phyloP scores from a whole-genome alignment of 2,888 invertebrate genomes.

The Caenorhabditis macrosperma region DNA sequence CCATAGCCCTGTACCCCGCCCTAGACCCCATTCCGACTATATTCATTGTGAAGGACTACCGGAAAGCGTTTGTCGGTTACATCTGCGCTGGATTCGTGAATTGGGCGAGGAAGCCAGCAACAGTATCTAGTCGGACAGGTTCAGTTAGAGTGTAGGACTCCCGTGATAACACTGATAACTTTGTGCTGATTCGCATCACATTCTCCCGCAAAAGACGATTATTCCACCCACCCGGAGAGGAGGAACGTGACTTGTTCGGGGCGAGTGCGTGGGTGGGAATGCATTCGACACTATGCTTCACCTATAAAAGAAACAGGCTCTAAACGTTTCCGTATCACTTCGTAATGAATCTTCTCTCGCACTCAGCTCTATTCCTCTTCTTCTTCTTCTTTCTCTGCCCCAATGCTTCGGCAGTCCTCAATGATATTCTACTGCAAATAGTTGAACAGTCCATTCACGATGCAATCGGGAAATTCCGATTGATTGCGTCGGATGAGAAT shows the following conservation, averaged over 20 bases:
- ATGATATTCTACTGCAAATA: neutral
- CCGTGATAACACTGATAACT: neutral
- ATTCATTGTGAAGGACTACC: constrained; percentile 18
- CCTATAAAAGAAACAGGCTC: neutral
- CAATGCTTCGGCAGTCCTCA: neutral
- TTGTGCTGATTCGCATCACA: neutral
- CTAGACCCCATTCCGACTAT: constrained; percentile 30
- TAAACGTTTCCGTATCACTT: neutral
- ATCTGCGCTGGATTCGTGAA: neutral
- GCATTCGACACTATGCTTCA: neutral
- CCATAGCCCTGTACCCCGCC: constrained; percentile 19
- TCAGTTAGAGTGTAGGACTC: neutral
- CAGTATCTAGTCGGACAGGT: neutral
- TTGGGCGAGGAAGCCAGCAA: neutral
- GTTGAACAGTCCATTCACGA: neutral
- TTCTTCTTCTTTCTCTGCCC: neutral
- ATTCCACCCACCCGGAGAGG: constrained; percentile 1
- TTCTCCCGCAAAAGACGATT: constrained; percentile 6
- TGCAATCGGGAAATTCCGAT: neutral
- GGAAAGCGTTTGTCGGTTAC: constrained; percentile 3
- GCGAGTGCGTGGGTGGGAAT: neutral
- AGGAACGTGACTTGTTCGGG: constrained; percentile 1
- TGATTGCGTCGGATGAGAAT: neutral
- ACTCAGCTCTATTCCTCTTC: too few relatives aligned
- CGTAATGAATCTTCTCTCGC: neutral